Evolutionary conservation across 2,797 vertebrate genomes (phyloP).

Genomic region (Sphenodon punctatus): DNA sequence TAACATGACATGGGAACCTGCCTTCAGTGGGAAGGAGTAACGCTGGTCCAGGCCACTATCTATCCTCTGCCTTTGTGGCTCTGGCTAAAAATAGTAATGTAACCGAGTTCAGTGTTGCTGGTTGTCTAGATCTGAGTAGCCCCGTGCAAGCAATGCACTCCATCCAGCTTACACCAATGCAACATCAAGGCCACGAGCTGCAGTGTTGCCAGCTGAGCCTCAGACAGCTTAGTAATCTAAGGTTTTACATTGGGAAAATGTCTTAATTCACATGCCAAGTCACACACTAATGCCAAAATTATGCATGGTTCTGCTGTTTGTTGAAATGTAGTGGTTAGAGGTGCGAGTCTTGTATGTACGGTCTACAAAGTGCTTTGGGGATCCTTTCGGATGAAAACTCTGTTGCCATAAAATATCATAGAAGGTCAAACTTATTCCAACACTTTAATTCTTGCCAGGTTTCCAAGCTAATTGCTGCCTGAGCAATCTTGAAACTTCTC

Average conservation of each 20-base stretch:
- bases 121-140: background rate
- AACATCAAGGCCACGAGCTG: background rate
- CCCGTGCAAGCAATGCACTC: background rate
- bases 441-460: background rate
- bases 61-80: background rate
- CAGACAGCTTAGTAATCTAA: background rate
- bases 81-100: no score
- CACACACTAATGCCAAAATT: background rate
- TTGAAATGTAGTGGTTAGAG: no score
- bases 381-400: background rate
- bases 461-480: background rate
- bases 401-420: background rate
- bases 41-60: background rate
- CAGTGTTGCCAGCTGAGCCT: background rate
- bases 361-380: background rate
- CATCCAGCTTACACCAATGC: background rate
- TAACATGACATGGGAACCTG: background rate
- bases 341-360: fast-evolving
- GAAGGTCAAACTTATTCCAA: fast-evolving
- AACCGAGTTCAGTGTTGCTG: no score
- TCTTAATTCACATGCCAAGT: background rate
- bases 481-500: background rate
- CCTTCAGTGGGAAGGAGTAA: background rate
- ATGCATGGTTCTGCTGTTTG: fast-evolving
- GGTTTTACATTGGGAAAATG: background rate